These are phyloP conservation scores for Ophiothrix spiculata DNA, from an alignment of 35 echinoderm and acorn worm species.

Conservation along the genomic window DNA sequence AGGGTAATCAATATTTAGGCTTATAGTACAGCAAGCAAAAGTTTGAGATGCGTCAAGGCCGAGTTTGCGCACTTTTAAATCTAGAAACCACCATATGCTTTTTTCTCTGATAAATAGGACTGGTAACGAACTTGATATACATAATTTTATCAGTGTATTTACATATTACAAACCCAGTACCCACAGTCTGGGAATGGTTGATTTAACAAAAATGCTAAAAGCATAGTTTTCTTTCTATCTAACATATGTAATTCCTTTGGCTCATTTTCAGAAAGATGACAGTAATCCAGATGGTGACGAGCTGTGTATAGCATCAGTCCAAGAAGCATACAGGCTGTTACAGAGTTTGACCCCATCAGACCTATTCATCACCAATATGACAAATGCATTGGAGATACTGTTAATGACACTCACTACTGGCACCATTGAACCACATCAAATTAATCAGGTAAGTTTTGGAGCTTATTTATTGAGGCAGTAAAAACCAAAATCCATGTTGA, in stretches of 20 bases:
- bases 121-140: background rate
- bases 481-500: too few species aligned
- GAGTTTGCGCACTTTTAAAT: too few species aligned
- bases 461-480: too few species aligned
- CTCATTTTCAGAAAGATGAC: conserved; percentile 68
- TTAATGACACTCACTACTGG: conserved; percentile 55
- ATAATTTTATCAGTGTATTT: background rate
- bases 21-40: too few species aligned
- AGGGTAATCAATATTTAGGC: too few species aligned
- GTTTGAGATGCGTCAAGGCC: too few species aligned
- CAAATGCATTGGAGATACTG: conserved; percentile 89
- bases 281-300: conserved; percentile 20
- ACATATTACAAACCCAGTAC: background rate
- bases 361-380: conserved; percentile 65
- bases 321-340: conserved; percentile 65
- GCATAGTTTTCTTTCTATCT: too few species aligned
- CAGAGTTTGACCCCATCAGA: conserved; percentile 54
- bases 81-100: too few species aligned
- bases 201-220: too few species aligned
- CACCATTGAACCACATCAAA: conserved; percentile 47
- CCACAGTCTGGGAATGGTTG: background rate
- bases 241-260: too few species aligned
- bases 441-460: conserved; percentile 59
- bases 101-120: too few species aligned
- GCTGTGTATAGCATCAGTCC: conserved; percentile 52